Evolutionary conservation across 2,113 vertebrate species (phyloP).

Genomic region (Tichodroma muraria): DNA sequence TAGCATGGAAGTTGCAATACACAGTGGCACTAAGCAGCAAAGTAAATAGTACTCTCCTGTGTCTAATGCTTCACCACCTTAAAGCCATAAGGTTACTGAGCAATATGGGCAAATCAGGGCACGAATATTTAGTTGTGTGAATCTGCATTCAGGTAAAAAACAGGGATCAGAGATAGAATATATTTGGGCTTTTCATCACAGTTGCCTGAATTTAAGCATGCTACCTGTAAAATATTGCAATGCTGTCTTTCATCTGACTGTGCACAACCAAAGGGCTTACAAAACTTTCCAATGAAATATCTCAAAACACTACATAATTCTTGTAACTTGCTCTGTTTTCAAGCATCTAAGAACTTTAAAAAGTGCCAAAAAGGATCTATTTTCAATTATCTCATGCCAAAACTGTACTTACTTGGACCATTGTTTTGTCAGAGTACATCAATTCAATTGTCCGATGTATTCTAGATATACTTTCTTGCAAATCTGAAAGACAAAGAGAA

Average conservation of each 20-base stretch:
- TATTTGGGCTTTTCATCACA: neutral
- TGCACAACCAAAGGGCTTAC: neutral
- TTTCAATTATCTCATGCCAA: neutral
- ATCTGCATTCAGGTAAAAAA: neutral
- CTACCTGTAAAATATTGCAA: neutral
- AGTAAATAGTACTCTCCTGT: neutral
- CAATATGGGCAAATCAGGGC: neutral
- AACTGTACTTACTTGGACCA: conserved; percentile 87
- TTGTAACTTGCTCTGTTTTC: neutral
- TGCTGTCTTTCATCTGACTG: neutral
- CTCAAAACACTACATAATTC: neutral
- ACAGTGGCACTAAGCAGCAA: neutral
- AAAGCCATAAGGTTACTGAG: neutral
- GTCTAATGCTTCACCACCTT: neutral
- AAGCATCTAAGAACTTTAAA: neutral
- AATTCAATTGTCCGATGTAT: conserved; percentile 96
- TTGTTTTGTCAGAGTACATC: conserved; percentile 97
- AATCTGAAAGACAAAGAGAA: conserved; percentile 71
- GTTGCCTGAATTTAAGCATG: neutral
- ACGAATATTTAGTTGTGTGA: neutral
- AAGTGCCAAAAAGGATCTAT: neutral
- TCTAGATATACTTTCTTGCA: conserved; percentile 94
- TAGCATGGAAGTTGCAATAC: neutral
- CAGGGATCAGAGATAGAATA: accelerated
- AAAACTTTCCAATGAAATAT: neutral